These are phyloP conservation scores for Meda fulgida DNA, from an alignment of 2,797 vertebrate species.

Conservation along the genomic window DNA sequence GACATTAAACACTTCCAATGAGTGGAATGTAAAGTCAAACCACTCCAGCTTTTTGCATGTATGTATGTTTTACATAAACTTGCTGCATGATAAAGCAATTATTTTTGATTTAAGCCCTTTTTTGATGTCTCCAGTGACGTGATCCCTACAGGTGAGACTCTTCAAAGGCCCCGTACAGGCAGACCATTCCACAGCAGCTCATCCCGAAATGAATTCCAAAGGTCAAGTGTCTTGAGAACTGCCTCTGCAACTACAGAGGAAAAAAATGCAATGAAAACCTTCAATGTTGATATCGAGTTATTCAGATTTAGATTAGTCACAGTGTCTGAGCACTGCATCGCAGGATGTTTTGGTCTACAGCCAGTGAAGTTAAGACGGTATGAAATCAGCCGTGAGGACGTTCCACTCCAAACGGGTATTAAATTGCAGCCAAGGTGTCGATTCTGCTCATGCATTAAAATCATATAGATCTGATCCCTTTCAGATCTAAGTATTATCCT, in stretches of 20 bases:
- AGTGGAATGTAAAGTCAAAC: background rate
- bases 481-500: conserved; percentile 61
- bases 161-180: conserved; percentile 18
- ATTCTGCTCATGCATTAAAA: conserved; percentile 74
- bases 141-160: conserved; percentile 26
- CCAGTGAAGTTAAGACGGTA: conserved; percentile 59
- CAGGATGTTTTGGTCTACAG: conserved; percentile 67
- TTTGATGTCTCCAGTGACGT: conserved; percentile 3
- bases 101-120: background rate
- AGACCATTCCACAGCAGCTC: conserved; percentile 7
- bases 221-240: conserved; percentile 26
- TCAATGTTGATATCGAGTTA: conserved; percentile 39
- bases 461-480: conserved; percentile 72
- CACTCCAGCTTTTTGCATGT: background rate
- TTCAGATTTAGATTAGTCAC: conserved; percentile 47
- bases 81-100: background rate
- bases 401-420: conserved; percentile 72
- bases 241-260: background rate
- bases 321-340: conserved; percentile 53
- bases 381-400: conserved; percentile 69
- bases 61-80: conserved; percentile 22
- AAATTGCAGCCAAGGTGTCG: conserved; percentile 73
- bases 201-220: conserved; percentile 16
- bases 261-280: conserved; percentile 15
- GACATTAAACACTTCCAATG: background rate